phyloP scores from a whole-genome alignment of 1,140 invertebrate genomes.

The Rhyzopertha dominica region DNA sequence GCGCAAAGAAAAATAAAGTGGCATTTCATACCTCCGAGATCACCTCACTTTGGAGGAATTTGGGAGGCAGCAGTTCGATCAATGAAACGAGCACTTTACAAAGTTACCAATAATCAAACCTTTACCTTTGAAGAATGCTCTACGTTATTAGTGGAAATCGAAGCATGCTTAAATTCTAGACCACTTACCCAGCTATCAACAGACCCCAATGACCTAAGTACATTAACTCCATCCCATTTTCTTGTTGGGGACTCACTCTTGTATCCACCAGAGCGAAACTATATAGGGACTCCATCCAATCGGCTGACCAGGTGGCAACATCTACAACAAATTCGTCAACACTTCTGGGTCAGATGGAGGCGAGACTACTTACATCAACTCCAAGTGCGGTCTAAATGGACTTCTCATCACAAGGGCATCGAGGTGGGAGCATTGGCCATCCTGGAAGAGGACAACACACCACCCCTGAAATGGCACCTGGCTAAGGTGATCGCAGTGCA shows the following conservation, averaged over 20 bases:
- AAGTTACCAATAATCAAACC: constrained; percentile 3
- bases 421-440: no score
- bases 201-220: neutral
- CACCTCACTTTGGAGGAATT: constrained; percentile 9
- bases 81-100: constrained; percentile 2
- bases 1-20: constrained; percentile 5
- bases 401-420: neutral
- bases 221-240: constrained; percentile 14
- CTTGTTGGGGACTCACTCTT: constrained; percentile 19
- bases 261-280: constrained; percentile 20
- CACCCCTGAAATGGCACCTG: no score
- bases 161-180: constrained; percentile 7
- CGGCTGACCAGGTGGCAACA: no score
- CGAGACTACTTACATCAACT: no score
- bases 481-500: no score
- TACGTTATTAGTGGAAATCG: constrained; percentile 6
- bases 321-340: no score
- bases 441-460: no score
- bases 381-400: no score
- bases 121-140: neutral
- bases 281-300: neutral
- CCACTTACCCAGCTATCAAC: constrained; percentile 6
- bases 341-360: no score
- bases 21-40: constrained; percentile 11
- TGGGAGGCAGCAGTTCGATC: constrained; percentile 7